Evolutionary conservation across 2,113 vertebrate genomes (phyloP), one percentile per base, ranked within the genome.

Genomic region (Bubo bubo): DNA sequence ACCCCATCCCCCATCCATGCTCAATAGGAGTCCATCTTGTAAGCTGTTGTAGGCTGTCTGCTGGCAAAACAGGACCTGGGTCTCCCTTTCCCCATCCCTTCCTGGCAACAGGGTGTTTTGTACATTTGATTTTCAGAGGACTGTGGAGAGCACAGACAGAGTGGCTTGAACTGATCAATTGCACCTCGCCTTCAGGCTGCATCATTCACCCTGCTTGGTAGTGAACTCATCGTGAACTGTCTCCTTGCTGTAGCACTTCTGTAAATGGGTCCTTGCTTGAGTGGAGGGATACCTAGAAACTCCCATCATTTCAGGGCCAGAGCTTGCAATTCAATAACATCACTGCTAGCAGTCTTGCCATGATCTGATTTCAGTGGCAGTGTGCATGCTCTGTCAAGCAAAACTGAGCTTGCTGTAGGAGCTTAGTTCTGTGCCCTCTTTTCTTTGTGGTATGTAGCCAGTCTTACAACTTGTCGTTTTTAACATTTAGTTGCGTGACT

Each of bases 1-100:
- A 35, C 28, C 8, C 45, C 2, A 2, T 11, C 10, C 9, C 3
- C 7, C 2, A 6, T 12, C 27, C 19, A 9, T 35, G 43, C 12
- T 60, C 5, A 14, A 4, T 16, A 26, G 24, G n/a, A 84, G n/a
- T 43, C 58, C 32, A 35, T 52, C 13, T 67, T 62, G 8, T 49
- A 41, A 81, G 39, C 24, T 67, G 15, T 21, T 77, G 26, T 53
- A 74, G 23, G 24, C 45, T 49, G 4, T 16, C 32, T 71, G 27
- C 19, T 80, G 21, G 9, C 9, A 58, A 53, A 89, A 59, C 2
- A 20, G 3, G 4, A 19, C 0, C 0, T 3, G 22, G 4, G 7
- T 34, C 18, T 77, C 8, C 6, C 6, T 62, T 6, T 63, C 35
- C 9, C 22, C 15, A 35, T 16, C 18, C 6, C 16, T 80, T 58